These are phyloP conservation scores for Caretta caretta DNA, from an alignment of 2,113 vertebrate species.

Conservation along the genomic window DNA sequence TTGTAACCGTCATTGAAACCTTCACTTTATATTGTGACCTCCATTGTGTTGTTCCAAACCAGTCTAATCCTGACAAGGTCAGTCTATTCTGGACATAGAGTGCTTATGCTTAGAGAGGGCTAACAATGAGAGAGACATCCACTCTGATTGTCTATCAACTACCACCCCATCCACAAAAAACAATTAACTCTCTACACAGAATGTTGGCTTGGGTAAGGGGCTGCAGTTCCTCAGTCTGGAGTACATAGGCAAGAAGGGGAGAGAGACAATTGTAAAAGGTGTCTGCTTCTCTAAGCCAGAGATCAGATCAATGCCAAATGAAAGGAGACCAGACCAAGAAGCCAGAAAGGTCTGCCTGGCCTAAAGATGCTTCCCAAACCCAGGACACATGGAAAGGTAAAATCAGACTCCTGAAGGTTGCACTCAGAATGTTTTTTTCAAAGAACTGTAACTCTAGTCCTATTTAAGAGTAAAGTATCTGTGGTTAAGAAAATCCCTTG, in stretches of 20 bases:
- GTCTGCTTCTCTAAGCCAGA: not conserved
- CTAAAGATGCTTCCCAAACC: not conserved
- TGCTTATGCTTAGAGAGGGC: not conserved
- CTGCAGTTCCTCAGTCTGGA: rapidly evolving
- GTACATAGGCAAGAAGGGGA: not conserved
- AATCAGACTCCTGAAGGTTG: rapidly evolving
- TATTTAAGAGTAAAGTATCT: not conserved
- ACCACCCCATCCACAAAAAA: not conserved
- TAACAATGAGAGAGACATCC: not conserved
- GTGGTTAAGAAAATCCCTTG: not conserved
- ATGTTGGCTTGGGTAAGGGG: not conserved
- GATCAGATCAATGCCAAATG: not conserved
- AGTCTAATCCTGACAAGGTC: not conserved
- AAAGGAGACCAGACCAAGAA: not conserved
- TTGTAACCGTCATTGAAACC: not conserved
- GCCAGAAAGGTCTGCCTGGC: not conserved
- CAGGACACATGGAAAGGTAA: not conserved
- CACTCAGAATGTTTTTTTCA: not conserved
- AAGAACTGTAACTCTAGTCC: not conserved
- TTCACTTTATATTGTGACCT: rapidly evolving
- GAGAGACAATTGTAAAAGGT: not conserved
- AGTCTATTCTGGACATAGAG: not conserved
- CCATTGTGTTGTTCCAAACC: not conserved
- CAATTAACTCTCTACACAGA: not conserved
- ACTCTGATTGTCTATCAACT: rapidly evolving